A percentile compares a stretch with the other conserved stretches of the same genome.
Conservation (phyloP, 92 coral and sea anemone genomes). For the Pocillopora grandis region DNA sequence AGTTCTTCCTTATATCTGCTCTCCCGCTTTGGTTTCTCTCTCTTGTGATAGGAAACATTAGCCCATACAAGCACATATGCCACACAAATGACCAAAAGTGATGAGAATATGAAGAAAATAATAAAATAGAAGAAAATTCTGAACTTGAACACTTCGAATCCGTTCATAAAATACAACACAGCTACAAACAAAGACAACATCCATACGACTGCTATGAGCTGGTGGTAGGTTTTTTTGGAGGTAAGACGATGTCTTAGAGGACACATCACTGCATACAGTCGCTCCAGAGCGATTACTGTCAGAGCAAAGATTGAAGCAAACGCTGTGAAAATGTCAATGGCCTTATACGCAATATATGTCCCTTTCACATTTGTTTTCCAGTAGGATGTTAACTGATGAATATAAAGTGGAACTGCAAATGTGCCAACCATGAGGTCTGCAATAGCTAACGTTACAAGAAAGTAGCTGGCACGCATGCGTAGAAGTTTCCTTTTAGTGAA, state of each 20-base stretch:
- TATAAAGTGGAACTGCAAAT: constrained; percentile 70
- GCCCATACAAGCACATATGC: constrained; percentile 75
- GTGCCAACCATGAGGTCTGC: constrained; percentile 80
- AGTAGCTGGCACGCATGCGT: constrained; percentile 81
- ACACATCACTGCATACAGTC: constrained; percentile 70
- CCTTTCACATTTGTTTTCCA: constrained; percentile 54
- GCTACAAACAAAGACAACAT: constrained; percentile 61
- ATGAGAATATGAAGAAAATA: constrained; percentile 59
- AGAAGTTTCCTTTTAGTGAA: constrained; percentile 70
- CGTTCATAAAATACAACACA: constrained; percentile 61
- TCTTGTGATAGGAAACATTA: constrained; percentile 37
- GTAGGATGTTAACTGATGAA: constrained; percentile 65
- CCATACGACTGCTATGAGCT: constrained; percentile 68
- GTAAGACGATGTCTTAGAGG: constrained; percentile 66
- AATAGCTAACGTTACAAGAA: constrained; percentile 67
- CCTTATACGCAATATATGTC: constrained; percentile 53
- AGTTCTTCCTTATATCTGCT: constrained; percentile 4
- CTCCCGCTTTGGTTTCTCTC: not conserved
- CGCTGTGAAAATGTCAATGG: constrained; percentile 78
- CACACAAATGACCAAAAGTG: constrained; percentile 67
- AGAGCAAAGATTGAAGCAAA: constrained; percentile 79
- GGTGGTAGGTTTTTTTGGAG: constrained; percentile 55
- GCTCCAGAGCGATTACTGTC: constrained; percentile 73
- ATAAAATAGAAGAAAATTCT: constrained; percentile 74
- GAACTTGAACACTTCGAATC: constrained; percentile 55